A percentile compares a stretch with the other conserved stretches of the same genome.
Conservation (phyloP, 2,113 vertebrate genomes). For the Pardalotus punctatus region DNA sequence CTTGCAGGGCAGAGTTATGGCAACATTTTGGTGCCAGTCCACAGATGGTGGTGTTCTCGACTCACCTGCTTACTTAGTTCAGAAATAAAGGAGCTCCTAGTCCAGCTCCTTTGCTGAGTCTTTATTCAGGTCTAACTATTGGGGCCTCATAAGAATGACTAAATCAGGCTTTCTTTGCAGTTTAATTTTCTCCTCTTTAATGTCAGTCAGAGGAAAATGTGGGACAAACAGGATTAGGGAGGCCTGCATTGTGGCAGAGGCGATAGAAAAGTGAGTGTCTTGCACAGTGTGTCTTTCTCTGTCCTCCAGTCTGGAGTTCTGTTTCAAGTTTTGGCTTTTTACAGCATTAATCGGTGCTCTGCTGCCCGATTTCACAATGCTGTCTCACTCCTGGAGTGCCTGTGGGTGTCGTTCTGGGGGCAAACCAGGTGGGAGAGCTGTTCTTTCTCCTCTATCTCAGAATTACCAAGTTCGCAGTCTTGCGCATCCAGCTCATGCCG, state of each 20-base stretch:
- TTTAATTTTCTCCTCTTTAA: conserved; percentile 4
- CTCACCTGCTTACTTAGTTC: not conserved
- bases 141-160: not conserved
- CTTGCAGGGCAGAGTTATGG: not conserved
- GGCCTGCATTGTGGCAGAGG: not conserved
- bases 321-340: not conserved
- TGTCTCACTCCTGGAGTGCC: conserved; percentile 82
- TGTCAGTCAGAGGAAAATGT: not conserved
- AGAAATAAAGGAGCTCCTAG: not conserved
- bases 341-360: not conserved
- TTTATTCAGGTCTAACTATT: not conserved
- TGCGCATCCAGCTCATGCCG: conserved; percentile 83
- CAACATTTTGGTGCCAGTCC: not conserved
- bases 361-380: conserved; percentile 70
- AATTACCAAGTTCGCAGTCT: conserved; percentile 83
- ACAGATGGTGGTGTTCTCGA: not conserved
- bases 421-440: conserved; percentile 85
- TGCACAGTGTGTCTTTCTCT: not conserved
- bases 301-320: not conserved
- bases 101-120: not conserved
- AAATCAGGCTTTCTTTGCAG: not conserved
- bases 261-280: not conserved
- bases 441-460: conserved; percentile 80
- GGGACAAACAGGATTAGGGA: not conserved
- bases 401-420: conserved; percentile 75